Conservation (phyloP, 2,888 invertebrate genomes). For the Rhogogaster chlorosoma region DNA sequence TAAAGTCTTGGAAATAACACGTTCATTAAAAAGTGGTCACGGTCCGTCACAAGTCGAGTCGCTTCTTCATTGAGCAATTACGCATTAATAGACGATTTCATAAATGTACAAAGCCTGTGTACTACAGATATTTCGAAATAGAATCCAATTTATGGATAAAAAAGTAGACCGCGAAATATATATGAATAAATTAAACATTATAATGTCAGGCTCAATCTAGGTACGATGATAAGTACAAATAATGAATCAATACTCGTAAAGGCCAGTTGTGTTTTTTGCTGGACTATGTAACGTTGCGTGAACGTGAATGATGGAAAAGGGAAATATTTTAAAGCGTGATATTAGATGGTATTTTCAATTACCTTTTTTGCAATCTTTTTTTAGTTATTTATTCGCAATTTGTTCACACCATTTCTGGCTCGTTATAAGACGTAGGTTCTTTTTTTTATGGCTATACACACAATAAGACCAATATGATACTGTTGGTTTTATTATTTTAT, state of each 20-base stretch:
- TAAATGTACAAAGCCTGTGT: not conserved
- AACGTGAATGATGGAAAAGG: not conserved
- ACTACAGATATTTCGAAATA: not conserved
- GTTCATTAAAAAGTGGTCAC: constrained; percentile 25
- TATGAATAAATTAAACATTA: not conserved
- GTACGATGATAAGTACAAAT: not conserved
- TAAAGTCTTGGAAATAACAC: constrained; percentile 9
- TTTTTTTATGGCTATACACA: not conserved
- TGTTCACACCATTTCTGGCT: constrained; percentile 5
- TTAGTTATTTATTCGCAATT: not conserved
- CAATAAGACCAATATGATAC: not conserved
- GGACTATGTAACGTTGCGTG: not conserved
- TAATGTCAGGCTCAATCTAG: not conserved
- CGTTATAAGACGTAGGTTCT: not conserved
- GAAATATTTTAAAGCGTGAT: constrained; percentile 8
- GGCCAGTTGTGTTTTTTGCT: not conserved
- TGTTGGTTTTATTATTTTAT: not conserved
- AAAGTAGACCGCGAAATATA: not conserved
- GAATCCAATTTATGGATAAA: not conserved
- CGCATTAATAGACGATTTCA: constrained; percentile 11
- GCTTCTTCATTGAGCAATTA: constrained; percentile 35
- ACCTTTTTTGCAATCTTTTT: not conserved
- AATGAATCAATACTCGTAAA: constrained; percentile 15
- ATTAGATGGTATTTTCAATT: constrained; percentile 14
- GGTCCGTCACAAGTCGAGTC: constrained; percentile 4